A percentile compares a stretch with the other conserved stretches of the same genome.
Conservation (phyloP, 1,140 invertebrate genomes). For the Aricia agestis region DNA sequence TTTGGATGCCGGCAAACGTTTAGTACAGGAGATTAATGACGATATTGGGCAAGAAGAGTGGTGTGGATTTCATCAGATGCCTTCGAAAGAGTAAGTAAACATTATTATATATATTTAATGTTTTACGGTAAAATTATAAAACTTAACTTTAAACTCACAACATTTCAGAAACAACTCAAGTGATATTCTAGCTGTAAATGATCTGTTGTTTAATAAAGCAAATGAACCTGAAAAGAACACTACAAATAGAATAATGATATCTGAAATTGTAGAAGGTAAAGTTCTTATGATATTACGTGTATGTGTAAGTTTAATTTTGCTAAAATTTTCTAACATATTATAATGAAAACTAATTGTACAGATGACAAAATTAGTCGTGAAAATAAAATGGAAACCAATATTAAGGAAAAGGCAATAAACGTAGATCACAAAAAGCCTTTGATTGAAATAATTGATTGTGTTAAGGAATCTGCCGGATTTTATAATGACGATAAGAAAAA, state of each 20-base stretch:
- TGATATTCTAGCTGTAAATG: slow-evolving; percentile 46
- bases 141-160: too few species aligned
- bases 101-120: too few species aligned
- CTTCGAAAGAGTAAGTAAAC: background rate
- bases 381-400: slow-evolving; percentile 27
- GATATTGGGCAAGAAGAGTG: slow-evolving; percentile 29
- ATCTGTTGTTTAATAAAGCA: slow-evolving; percentile 51
- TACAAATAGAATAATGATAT: slow-evolving; percentile 4
- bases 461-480: background rate
- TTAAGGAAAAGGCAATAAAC: slow-evolving; percentile 11
- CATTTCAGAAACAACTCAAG: slow-evolving; percentile 40
- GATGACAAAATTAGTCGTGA: slow-evolving; percentile 23
- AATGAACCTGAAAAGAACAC: slow-evolving; percentile 35
- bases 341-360: background rate
- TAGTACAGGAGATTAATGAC: slow-evolving; percentile 58
- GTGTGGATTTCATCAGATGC: slow-evolving; percentile 29
- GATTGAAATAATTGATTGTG: slow-evolving; percentile 47
- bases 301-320: too few species aligned
- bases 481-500: slow-evolving; percentile 23
- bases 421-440: slow-evolving; percentile 28
- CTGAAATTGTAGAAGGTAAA: slow-evolving; percentile 25
- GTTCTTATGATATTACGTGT: background rate
- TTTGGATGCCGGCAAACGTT: slow-evolving; percentile 35
- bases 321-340: background rate
- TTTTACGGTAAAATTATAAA: too few species aligned